Evolutionary conservation across 1,140 invertebrate genomes (phyloP).

Genomic region (Tetragnatha versicolor): DNA sequence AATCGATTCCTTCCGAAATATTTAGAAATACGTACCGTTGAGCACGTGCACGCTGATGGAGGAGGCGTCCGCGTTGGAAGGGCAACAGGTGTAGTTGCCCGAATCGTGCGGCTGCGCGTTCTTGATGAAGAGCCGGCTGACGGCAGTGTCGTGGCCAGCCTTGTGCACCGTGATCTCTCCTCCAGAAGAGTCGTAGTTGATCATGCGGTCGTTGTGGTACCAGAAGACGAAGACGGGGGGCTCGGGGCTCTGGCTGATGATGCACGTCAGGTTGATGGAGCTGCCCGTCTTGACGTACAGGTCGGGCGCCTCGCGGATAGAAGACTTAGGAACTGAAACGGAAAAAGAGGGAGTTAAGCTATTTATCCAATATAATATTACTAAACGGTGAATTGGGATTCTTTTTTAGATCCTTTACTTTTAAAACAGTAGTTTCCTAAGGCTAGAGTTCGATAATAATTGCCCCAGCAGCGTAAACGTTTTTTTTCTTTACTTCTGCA

Average conservation of each 20-base stretch:
- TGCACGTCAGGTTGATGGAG: constrained; percentile 92
- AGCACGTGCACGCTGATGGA: constrained; percentile 81
- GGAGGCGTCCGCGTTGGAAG: constrained; percentile 79
- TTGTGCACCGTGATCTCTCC: constrained; percentile 53
- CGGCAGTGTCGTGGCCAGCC: constrained; percentile 64
- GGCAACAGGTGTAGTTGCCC: constrained; percentile 87
- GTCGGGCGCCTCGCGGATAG: constrained; percentile 87
- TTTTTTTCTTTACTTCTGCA: no score
- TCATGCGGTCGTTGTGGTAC: constrained; percentile 70
- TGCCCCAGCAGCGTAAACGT: no score
- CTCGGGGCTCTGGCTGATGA: constrained; percentile 88
- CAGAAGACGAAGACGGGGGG: constrained; percentile 92
- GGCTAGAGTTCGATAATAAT: no score
- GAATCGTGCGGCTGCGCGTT: constrained; percentile 76
- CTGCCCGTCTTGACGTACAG: constrained; percentile 89
- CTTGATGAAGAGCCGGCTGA: constrained; percentile 67
- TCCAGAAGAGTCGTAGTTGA: constrained; percentile 58
- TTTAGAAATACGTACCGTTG: constrained; percentile 81
- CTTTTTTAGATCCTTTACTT: no score
- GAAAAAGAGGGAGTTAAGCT: no score
- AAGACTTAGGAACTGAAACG: constrained; percentile 81
- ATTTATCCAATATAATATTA: no score
- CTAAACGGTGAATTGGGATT: no score
- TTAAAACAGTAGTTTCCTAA: no score
- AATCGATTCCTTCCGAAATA: no score